Evolutionary conservation across 2,797 vertebrate genomes (phyloP).

Genomic region (Poliocrania exsul): DNA sequence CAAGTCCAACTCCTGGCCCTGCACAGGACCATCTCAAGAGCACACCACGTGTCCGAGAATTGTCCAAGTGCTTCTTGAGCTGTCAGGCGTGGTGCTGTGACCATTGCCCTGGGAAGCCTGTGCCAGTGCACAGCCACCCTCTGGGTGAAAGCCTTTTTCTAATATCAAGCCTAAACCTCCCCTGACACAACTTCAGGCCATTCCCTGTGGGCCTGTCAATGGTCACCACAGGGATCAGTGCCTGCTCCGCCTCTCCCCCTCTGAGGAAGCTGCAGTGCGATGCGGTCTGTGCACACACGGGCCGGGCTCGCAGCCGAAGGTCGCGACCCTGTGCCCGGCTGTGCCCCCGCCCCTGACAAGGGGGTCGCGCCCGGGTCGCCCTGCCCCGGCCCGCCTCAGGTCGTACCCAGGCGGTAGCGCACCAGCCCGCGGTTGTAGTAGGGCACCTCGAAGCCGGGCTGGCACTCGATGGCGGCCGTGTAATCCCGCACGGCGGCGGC

Average conservation of each 20-base stretch:
- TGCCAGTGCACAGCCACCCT: neutral
- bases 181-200: neutral
- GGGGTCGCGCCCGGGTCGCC: neutral
- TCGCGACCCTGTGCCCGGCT: neutral
- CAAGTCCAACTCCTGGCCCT: neutral
- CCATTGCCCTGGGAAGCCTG: neutral
- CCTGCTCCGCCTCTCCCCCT: neutral
- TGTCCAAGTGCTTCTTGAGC: neutral
- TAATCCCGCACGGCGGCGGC: constrained; percentile 90
- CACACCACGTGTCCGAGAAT: neutral
- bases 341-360: no score
- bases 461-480: constrained; percentile 82
- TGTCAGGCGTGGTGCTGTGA: neutral
- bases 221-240: neutral
- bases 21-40: neutral
- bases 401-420: constrained; percentile 89
- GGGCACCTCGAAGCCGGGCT: constrained; percentile 83
- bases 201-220: neutral
- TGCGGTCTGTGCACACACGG: accelerated
- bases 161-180: neutral
- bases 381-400: no score
- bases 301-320: accelerated
- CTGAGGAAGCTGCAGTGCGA: no score
- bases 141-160: neutral
- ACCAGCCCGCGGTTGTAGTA: constrained; percentile 94